phyloP scores from a whole-genome alignment of 2,797 vertebrate species.

The Epinephelus coioides region DNA sequence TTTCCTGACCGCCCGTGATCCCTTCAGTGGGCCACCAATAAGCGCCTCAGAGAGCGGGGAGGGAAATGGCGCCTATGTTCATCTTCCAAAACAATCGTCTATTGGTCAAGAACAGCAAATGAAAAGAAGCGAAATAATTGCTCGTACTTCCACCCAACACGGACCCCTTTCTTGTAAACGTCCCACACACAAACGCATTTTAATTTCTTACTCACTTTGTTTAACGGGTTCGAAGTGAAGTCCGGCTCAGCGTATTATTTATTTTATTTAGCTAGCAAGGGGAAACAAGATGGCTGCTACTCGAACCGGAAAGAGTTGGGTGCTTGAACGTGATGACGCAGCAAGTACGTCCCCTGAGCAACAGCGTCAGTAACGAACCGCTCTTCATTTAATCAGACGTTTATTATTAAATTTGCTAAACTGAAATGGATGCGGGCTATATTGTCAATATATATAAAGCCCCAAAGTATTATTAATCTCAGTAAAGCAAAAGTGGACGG shows the following conservation, averaged over 20 bases:
- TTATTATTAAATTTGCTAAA: not conserved
- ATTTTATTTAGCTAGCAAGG: slow-evolving; percentile 87
- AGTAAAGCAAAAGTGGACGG: not conserved
- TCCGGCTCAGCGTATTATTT: slow-evolving; percentile 87
- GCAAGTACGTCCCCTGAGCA: not conserved
- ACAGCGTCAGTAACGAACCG: not conserved
- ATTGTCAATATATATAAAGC: too few species aligned
- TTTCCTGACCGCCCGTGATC: slow-evolving; percentile 84
- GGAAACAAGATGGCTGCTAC: slow-evolving; percentile 92
- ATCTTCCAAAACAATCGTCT: slow-evolving; percentile 91
- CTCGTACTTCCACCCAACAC: slow-evolving; percentile 42
- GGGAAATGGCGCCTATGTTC: slow-evolving; percentile 92
- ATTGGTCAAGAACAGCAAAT: slow-evolving; percentile 88
- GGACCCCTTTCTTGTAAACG: slow-evolving; percentile 21
- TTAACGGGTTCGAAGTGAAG: slow-evolving; percentile 82
- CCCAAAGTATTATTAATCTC: not conserved
- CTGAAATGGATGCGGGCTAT: not conserved
- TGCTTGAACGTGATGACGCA: slow-evolving; percentile 66
- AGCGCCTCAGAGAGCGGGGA: slow-evolving; percentile 89
- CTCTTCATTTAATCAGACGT: not conserved
- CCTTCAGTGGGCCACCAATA: slow-evolving; percentile 90
- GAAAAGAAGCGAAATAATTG: slow-evolving; percentile 74
- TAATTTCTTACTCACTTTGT: slow-evolving; percentile 85
- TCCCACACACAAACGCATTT: slow-evolving; percentile 17
- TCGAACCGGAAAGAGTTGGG: slow-evolving; percentile 80